Conservation (phyloP, 2,797 vertebrate species). For the Coracias cyanogaster region DNA sequence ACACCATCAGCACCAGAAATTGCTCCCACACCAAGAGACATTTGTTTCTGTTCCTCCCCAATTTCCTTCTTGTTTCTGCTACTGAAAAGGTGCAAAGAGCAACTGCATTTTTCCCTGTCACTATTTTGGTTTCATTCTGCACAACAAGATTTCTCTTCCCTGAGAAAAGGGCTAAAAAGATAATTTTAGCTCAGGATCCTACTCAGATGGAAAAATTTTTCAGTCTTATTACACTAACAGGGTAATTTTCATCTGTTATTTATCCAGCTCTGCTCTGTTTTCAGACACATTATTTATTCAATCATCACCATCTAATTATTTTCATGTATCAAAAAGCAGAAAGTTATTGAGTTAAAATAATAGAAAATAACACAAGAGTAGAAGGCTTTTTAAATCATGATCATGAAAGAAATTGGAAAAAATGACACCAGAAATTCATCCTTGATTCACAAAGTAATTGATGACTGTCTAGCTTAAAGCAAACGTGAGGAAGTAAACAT, state of each 20-base stretch:
- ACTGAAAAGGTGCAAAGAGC: background rate
- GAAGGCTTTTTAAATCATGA: slow-evolving; percentile 33
- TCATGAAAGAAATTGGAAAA: background rate
- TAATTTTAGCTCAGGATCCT: background rate
- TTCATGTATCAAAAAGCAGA: slow-evolving; percentile 7
- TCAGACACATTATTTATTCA: slow-evolving; percentile 33
- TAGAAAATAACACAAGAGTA: background rate
- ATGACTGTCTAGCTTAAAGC: background rate
- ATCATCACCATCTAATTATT: slow-evolving; percentile 37
- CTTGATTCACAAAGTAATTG: background rate
- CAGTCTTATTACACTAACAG: background rate
- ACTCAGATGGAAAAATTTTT: background rate
- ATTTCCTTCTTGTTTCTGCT: slow-evolving; percentile 12
- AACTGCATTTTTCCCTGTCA: background rate
- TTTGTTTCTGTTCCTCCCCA: background rate
- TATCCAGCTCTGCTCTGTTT: background rate
- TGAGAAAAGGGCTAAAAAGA: background rate
- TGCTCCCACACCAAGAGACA: background rate
- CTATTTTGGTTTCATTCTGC: slow-evolving; percentile 1
- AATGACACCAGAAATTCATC: slow-evolving; percentile 13
- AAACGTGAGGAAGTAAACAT: background rate
- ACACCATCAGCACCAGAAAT: slow-evolving; percentile 16
- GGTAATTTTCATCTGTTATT: slow-evolving; percentile 14
- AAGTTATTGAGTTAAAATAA: slow-evolving; percentile 20
- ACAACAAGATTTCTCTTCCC: background rate